Conservation (phyloP, 53 echinoderm and acorn worm genomes). For the Astropecten irregularis region DNA sequence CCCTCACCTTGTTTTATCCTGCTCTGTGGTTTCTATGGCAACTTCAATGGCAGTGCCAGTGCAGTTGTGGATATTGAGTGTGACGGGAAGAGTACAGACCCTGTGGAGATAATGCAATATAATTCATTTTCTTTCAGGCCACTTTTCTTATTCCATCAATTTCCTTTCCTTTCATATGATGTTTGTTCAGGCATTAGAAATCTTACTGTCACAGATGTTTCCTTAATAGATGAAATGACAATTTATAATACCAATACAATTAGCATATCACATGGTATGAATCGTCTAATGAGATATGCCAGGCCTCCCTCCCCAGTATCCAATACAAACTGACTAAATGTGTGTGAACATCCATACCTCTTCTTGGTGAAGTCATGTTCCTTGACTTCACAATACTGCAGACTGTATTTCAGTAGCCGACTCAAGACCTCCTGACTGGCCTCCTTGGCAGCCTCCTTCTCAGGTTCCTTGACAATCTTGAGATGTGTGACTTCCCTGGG, state of each 20-base stretch:
- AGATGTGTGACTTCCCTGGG: conserved; percentile 71
- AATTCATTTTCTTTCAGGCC: no score
- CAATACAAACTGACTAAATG: no score
- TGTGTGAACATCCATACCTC: conserved; percentile 59
- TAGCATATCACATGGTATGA: no score
- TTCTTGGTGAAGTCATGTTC: conserved; percentile 72
- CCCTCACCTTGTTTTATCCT: conserved; percentile 41
- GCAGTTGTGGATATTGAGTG: conserved; percentile 75
- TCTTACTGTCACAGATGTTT: no score
- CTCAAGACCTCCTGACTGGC: conserved; percentile 74
- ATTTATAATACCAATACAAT: no score
- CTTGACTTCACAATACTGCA: conserved; percentile 73
- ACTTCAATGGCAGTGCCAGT: conserved; percentile 64
- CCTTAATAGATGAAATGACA: no score
- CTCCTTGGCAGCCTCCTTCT: conserved; percentile 54
- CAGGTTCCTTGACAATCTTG: conserved; percentile 77
- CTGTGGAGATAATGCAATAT: conserved; percentile 34
- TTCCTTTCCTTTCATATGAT: no score
- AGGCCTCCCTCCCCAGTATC: no score
- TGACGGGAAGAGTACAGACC: conserved; percentile 75
- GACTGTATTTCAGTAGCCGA: conserved; percentile 87
- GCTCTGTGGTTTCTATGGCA: conserved; percentile 69
- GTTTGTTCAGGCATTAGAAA: no score
- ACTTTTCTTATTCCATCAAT: no score
- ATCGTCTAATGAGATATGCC: no score